phyloP scores from a whole-genome alignment of 2,113 vertebrate genomes.

The Toxotes jaculatrix region DNA sequence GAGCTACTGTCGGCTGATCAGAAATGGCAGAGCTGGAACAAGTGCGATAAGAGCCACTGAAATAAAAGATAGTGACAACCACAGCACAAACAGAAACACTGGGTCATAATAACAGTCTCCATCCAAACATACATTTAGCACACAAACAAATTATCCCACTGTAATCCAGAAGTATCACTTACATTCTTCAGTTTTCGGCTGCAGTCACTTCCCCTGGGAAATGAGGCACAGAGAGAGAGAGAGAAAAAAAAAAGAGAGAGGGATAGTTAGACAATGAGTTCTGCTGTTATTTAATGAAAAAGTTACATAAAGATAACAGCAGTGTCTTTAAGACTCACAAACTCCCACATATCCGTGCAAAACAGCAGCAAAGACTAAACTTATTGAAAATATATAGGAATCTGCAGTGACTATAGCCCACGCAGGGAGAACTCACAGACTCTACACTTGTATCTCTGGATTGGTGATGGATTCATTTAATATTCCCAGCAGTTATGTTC shows the following conservation, averaged over 20 bases:
- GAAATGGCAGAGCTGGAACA: background rate
- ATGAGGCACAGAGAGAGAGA: constrained; percentile 19
- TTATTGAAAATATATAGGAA: background rate
- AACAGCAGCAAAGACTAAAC: constrained; percentile 20
- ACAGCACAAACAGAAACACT: constrained; percentile 37
- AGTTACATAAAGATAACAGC: constrained; percentile 28
- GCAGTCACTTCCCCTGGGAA: constrained; percentile 88
- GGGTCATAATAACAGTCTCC: constrained; percentile 40
- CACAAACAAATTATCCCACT: constrained; percentile 54
- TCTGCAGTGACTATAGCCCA: constrained; percentile 16
- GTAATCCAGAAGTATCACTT: constrained; percentile 82
- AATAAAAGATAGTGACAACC: background rate
- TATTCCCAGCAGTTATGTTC: background rate
- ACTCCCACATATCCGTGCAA: constrained; percentile 14
- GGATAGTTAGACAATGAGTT: constrained; percentile 11
- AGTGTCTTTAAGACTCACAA: constrained; percentile 6
- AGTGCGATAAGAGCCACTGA: background rate
- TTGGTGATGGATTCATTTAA: background rate
- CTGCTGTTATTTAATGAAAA: constrained; percentile 17
- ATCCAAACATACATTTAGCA: constrained; percentile 56
- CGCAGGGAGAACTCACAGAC: background rate
- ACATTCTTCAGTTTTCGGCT: constrained; percentile 96
- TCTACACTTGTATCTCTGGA: background rate
- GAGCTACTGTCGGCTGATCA: background rate
- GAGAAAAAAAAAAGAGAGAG: background rate